Percentiles rank a stretch among this genome's conserved stretches.
Evolutionary conservation across 2,797 vertebrate genomes (phyloP).

Genomic region (Peromyscus attwateri): DNA sequence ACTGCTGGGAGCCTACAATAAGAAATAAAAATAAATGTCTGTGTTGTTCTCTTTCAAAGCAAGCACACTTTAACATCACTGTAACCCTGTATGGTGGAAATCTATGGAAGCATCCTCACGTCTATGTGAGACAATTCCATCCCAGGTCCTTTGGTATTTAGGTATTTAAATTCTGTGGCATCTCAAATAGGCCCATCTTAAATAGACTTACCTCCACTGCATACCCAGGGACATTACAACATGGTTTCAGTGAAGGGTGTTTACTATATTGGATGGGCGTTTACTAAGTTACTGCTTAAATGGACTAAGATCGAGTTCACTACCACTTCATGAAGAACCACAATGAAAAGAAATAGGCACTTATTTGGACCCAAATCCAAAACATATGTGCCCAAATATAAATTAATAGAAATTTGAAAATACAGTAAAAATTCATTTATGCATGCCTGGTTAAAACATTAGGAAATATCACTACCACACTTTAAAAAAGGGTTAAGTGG

Average conservation of each 20-base stretch:
- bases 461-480: neutral
- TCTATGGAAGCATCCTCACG: neutral
- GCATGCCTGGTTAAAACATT: neutral
- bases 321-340: neutral
- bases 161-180: slow-evolving; percentile 47
- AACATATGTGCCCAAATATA: slow-evolving; percentile 54
- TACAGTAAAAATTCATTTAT: slow-evolving; percentile 72
- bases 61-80: slow-evolving; percentile 71
- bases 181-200: neutral
- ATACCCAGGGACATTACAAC: neutral
- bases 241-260: slow-evolving; percentile 24
- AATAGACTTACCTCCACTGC: slow-evolving; percentile 19
- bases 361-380: slow-evolving; percentile 63
- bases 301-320: slow-evolving; percentile 20
- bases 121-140: slow-evolving; percentile 5
- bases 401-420: slow-evolving; percentile 62
- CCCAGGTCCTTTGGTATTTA: neutral
- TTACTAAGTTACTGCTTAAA: slow-evolving; percentile 25
- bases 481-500: neutral
- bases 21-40: slow-evolving; percentile 79
- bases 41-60: slow-evolving; percentile 66
- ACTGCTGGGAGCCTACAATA: slow-evolving; percentile 96
- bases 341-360: slow-evolving; percentile 9
- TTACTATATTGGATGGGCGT: neutral
- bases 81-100: neutral